A percentile compares a stretch with the other conserved stretches of the same genome.
Conservation (phyloP, 2,797 vertebrate species). For the Notamacropus eugenii region DNA sequence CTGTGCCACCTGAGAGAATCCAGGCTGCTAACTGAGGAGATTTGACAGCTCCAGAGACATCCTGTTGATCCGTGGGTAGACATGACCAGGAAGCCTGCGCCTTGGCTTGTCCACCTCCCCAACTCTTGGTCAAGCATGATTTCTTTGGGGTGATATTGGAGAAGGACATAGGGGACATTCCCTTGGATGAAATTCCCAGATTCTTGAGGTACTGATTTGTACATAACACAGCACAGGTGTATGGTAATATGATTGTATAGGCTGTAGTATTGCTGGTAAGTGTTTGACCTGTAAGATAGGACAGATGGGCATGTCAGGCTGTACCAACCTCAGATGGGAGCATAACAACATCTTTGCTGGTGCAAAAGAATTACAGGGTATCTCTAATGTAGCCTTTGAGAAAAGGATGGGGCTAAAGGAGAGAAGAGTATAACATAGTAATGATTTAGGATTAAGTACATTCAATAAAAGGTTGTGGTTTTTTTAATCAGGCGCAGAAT, state of each 20-base stretch:
- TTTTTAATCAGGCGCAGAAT: slow-evolving; percentile 92
- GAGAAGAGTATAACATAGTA: not conserved
- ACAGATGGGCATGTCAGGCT: not conserved
- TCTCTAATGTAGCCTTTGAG: not conserved
- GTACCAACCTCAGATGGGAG: not conserved
- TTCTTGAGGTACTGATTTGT: not conserved
- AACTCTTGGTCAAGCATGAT: not conserved
- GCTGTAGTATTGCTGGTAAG: not conserved
- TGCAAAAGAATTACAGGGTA: not conserved
- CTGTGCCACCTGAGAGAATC: not conserved
- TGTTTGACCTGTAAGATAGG: not conserved
- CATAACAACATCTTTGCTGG: not conserved
- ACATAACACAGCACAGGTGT: not conserved
- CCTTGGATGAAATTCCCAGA: not conserved
- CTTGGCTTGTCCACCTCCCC: too few species aligned
- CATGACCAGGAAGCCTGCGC: not conserved
- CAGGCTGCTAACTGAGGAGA: not conserved
- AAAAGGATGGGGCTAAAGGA: not conserved
- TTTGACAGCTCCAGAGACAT: not conserved
- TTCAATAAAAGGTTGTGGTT: slow-evolving; percentile 19
- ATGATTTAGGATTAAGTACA: not conserved
- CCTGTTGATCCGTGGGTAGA: not conserved
- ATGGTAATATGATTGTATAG: not conserved
- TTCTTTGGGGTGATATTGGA: not conserved
- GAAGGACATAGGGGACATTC: not conserved